A percentile compares a stretch with the other conserved stretches of the same genome.
Conservation (phyloP, 2,888 invertebrate species). For the Perizoma affinitatum region DNA sequence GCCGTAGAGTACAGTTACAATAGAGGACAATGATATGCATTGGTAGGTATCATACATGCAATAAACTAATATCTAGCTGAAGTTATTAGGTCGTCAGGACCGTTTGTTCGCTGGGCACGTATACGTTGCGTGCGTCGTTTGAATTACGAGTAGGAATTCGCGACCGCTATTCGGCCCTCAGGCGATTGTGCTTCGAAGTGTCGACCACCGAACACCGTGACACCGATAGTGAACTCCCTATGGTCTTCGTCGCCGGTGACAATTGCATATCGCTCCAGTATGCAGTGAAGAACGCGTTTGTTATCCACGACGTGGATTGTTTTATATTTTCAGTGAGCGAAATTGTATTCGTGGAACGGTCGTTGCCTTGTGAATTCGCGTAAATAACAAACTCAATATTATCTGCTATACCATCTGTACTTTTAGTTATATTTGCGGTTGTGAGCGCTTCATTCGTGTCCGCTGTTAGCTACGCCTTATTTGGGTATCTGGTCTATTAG, state of each 20-base stretch:
- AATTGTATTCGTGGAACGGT: slow-evolving; percentile 69
- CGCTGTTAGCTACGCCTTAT: slow-evolving; percentile 5
- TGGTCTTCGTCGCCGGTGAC: slow-evolving; percentile 55
- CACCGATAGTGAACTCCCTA: slow-evolving; percentile 74
- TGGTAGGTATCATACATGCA: slow-evolving; percentile 50
- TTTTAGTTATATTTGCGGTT: slow-evolving; percentile 2
- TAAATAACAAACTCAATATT: slow-evolving; percentile 22
- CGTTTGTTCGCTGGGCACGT: slow-evolving; percentile 75
- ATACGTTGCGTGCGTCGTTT: slow-evolving; percentile 69
- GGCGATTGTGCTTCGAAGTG: slow-evolving; percentile 42
- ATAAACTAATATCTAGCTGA: slow-evolving; percentile 58
- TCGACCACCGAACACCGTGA: slow-evolving; percentile 66
- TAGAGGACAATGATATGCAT: slow-evolving; percentile 40
- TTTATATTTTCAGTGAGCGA: slow-evolving; percentile 74
- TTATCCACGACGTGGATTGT: slow-evolving; percentile 63
- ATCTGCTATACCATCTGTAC: slow-evolving; percentile 3
- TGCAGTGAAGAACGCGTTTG: slow-evolving; percentile 71
- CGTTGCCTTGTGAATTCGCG: slow-evolving; percentile 54
- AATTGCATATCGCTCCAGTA: slow-evolving; percentile 59
- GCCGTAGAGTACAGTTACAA: slow-evolving; percentile 25
- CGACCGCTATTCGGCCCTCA: slow-evolving; percentile 81
- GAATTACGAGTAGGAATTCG: slow-evolving; percentile 82
- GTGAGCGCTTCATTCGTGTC: slow-evolving; percentile 3
- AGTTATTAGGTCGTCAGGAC: slow-evolving; percentile 77
- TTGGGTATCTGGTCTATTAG: slow-evolving; percentile 38